Base-by-base conservation (phyloP, 2,113 vertebrate genomes). In the Lucifuga dentata region DNA sequence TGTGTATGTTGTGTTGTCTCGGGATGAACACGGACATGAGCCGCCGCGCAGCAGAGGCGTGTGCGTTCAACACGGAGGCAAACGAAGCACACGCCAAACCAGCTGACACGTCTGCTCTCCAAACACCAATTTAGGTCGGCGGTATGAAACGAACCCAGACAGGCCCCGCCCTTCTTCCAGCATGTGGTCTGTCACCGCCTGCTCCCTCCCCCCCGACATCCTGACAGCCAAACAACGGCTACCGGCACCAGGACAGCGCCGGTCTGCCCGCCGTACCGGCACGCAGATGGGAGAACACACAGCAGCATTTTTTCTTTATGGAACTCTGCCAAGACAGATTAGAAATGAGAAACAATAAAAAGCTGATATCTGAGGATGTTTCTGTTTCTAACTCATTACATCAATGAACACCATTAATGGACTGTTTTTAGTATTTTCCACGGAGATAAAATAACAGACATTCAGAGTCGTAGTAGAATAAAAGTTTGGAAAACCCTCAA, bases 51-150 rank as follows among this genome's bases (percentile, higher is more conserved):
- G 76, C 32, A 33, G 19, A 69, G 59, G 23, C 53, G 60, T 33
- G 61, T 21, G 55, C n/a, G n/a, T 29, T 48, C 48, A 38, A 81
- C 83, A 76, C 53, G 23, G 46, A 35, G 67, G 76, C 53, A 75
- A 80, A 80, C 78, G 73, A 83, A 85, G 61, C 81, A 74, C 29
- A 61, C 32, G 81, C 84, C 79, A 81, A 76, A 85, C 58, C 58
- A 64, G 80, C 76, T 85, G 81, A 86, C 87, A 86, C 86, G 74
- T 83, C 77, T 70, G 68, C 78, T 85, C 72, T 67, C 65, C 38
- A 79, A 86, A 85, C 81, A 80, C 81, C 77, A 80, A 82, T 85
- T 86, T 83, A 61, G 78, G 62, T 62, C 84, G 81, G 66, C 79
- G 55, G 77, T 55, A 36, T 26, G 68, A 83, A 77, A 72, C 12